Base-by-base conservation (phyloP, 2,888 invertebrate genomes). In the Oscheius sp. region DNA sequence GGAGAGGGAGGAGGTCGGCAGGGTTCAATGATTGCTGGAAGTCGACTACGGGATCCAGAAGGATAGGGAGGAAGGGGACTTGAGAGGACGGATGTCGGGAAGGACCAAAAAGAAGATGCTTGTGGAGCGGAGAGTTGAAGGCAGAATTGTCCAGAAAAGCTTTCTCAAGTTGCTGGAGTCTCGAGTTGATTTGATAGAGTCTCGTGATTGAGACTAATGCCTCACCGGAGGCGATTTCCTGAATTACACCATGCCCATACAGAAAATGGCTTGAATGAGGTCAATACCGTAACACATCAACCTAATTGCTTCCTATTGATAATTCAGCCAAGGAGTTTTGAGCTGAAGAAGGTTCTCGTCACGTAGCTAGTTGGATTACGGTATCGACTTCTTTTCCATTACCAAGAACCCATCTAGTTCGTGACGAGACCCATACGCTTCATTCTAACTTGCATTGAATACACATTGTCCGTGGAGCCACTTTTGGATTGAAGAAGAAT, bases 21-120 rank as follows among this genome's bases (percentile, higher is more conserved):
- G 35, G 5, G 55, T 66, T 74, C n/a, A 33, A 21, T 10, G 42
- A 48, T 11, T 48, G 29, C 7, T 47, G 21, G 72, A 80, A 81
- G 51, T 79, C 72, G 9, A 74, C 59, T 3, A 77, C 77, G 1
- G 85, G 79, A 71, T 86, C 86, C 47, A 85, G 50, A n/a, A 85
- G 75, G 11, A 2, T 74, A 50, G 74, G 78, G 59, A 51, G 68
- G 55, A 71, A 78, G 42, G 70, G 21, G 11, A 78, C 63, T 35
- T 76, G 72, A 11, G 74, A 48, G 7, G 74, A 53, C 7, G 68
- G 68, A 68, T 74, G n/a, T 29, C 62, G 62, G 2, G 78, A 71
- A n/a, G 76, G 75, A 32, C 76, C 75, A 51, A 73, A 81, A 3
- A 81, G 47, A n/a, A 78, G 70, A 60, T 78, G 78, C 1, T 58